Percentiles rank a stretch among this genome's conserved stretches.
Conservation (phyloP, 2,113 vertebrate species). For the Pelmatolapia mariae region DNA sequence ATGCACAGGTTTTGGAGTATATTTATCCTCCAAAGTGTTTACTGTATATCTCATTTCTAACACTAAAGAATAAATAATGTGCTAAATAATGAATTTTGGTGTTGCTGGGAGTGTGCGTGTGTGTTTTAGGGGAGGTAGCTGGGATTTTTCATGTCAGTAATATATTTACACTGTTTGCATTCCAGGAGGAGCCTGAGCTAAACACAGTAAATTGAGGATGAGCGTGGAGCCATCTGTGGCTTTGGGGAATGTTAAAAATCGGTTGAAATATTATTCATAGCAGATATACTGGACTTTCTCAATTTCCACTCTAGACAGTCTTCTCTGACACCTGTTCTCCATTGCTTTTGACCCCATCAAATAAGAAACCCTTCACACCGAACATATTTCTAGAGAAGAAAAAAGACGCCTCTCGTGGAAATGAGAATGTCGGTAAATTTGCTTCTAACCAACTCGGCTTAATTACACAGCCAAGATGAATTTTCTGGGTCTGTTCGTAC, state of each 20-base stretch:
- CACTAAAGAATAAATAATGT: background rate
- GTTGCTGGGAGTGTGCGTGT: background rate
- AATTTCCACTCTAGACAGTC: background rate
- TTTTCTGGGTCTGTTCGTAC: background rate
- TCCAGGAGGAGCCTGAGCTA: constrained; percentile 57
- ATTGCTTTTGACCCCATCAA: constrained; percentile 10
- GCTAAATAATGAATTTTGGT: background rate
- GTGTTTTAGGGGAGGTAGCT: constrained; percentile 17
- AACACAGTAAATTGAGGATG: constrained; percentile 71
- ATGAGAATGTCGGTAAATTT: constrained; percentile 22
- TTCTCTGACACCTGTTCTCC: constrained; percentile 45
- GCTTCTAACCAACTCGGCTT: background rate
- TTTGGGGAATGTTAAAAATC: constrained; percentile 56
- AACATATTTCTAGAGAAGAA: background rate
- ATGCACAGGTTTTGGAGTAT: background rate
- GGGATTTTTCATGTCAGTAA: constrained; percentile 52
- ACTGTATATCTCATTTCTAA: background rate
- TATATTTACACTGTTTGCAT: constrained; percentile 69
- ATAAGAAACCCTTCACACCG: constrained; percentile 11
- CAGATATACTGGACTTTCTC: constrained; percentile 48
- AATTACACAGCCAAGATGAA: constrained; percentile 7
- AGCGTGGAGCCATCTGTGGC: constrained; percentile 30
- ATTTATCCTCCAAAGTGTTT: background rate
- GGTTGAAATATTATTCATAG: constrained; percentile 34
- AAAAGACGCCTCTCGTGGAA: background rate